Conservation (phyloP, 2,797 vertebrate species). For the Choloepus didactylus region DNA sequence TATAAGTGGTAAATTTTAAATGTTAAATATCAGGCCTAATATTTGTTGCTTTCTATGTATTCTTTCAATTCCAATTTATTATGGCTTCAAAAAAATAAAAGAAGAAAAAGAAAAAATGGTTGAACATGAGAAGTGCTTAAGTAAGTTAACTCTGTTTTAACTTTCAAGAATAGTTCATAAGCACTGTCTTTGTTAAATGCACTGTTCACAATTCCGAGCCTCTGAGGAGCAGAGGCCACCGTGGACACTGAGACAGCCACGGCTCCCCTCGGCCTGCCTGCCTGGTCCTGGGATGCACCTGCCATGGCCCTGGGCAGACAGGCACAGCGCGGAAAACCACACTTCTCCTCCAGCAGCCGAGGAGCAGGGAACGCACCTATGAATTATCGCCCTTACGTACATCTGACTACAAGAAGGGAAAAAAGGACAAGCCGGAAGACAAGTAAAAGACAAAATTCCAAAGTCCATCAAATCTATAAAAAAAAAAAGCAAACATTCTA, state of each 20-base stretch:
- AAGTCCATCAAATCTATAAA: background rate
- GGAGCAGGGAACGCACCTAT: no score
- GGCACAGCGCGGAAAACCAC: no score
- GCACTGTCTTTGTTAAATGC: background rate
- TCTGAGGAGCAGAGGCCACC: no score
- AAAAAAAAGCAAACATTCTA: background rate
- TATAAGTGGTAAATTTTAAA: background rate
- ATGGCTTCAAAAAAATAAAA: background rate
- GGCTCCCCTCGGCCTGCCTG: no score
- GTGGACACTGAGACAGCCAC: no score
- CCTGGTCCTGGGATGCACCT: no score
- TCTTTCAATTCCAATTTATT: background rate
- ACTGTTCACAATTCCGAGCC: no score
- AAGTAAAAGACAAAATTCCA: background rate
- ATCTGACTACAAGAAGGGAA: background rate
- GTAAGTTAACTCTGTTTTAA: background rate
- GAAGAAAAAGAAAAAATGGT: background rate
- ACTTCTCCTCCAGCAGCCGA: no score
- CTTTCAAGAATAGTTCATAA: background rate
- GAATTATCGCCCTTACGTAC: background rate
- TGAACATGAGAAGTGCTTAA: background rate
- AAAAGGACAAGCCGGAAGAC: background rate
- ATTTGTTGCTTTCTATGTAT: background rate
- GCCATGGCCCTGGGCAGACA: no score
- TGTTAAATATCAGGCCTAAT: background rate